Base-by-base conservation (phyloP, 2,113 vertebrate genomes). In the Gadus macrocephalus region DNA sequence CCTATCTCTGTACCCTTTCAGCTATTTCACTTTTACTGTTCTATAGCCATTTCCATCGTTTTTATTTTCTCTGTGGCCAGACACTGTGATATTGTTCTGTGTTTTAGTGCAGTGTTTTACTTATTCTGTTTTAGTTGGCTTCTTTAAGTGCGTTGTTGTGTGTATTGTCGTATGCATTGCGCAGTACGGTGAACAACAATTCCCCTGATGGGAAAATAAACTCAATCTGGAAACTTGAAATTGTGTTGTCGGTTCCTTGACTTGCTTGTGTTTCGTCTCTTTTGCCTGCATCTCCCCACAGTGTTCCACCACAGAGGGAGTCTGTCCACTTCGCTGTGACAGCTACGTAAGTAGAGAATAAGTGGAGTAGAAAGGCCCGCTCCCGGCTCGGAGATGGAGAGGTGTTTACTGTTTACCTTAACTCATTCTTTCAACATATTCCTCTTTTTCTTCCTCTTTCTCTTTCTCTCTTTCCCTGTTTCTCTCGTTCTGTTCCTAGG, bases 321-420 rank as follows among this genome's bases (percentile, higher is more conserved):
- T 71, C 6, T 90, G 89, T 83, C 89, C 89, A 73, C 85, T 90
- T 49, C 83, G 75, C 14, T 90, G 89, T 77, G 81, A 87, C 76
- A 78, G 69, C 64, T 64, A 80, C 58, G 89, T 89, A 70, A 87
- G 89, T 88, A 70, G 58, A 20, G n/a, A 11, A 17, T 89, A 70
- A 87, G 89, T 60, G 6, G 22, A 61, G 59, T 7, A 49, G 8
- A 49, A 49, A 49, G 2, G 42, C 42, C 2, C 0, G 42, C 42
- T 9, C 55, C 3, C 56, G 19, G 16, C 16, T 59, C 2, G 19
- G 56, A 59, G 19, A n/a, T 17, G 58, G 58, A 59, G 17, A n/a
- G 16, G 58, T 59, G 58, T n/a, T 17, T n/a, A 7, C 17, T 17
- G 58, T 1, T 19, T 38, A 38, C 15, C 11, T 16, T 64, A 12